A percentile compares a stretch with the other conserved stretches of the same genome.
Evolutionary conservation across 2,113 vertebrate species (phyloP).

Genomic region (Pelusios castaneus): DNA sequence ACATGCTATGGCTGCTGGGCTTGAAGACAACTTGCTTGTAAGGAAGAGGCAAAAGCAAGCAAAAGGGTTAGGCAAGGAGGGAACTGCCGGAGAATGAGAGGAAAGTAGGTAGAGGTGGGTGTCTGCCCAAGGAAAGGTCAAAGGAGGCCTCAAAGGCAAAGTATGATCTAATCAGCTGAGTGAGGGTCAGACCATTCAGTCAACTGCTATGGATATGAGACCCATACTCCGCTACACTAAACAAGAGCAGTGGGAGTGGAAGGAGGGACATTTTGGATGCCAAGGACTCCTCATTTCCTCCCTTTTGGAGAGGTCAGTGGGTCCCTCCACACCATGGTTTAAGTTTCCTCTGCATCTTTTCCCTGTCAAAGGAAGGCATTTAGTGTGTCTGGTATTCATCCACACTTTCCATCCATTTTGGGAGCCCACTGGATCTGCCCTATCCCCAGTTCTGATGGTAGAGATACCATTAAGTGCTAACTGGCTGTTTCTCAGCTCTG

Average conservation of each 20-base stretch:
- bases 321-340: neutral
- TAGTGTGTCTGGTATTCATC: neutral
- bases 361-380: too few species aligned
- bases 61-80: neutral
- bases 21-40: neutral
- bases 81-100: neutral
- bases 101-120: slow-evolving; percentile 8
- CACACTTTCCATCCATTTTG: neutral
- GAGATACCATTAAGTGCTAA: neutral
- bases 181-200: slow-evolving; percentile 1
- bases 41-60: too few species aligned
- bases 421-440: neutral
- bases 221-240: neutral
- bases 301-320: neutral
- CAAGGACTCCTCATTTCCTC: neutral
- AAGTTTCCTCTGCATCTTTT: too few species aligned
- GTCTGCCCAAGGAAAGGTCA: neutral
- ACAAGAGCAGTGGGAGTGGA: rapidly evolving
- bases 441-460: neutral
- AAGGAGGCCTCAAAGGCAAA: slow-evolving; percentile 13
- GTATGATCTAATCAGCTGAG: neutral
- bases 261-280: neutral
- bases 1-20: rapidly evolving
- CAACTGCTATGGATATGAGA: neutral
- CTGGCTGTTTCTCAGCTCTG: neutral